A percentile compares a stretch with the other conserved stretches of the same genome.
Conservation (phyloP, 2,888 invertebrate species). For the Ethmia dodecea region DNA sequence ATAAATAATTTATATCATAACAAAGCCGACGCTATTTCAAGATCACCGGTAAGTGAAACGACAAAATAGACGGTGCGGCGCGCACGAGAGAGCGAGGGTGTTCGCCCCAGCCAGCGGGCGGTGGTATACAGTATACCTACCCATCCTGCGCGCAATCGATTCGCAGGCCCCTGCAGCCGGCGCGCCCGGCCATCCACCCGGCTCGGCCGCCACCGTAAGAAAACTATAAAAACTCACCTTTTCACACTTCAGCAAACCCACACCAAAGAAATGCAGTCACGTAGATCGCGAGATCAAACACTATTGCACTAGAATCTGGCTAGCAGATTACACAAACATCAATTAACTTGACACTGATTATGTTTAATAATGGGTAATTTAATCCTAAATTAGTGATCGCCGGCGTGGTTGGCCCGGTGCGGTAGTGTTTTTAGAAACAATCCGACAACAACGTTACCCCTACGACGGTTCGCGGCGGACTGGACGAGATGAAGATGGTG, state of each 20-base stretch:
- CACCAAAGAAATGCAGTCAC: slow-evolving; percentile 62
- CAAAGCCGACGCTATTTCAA: slow-evolving; percentile 37
- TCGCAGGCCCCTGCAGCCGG: slow-evolving; percentile 49
- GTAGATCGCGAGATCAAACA: slow-evolving; percentile 65
- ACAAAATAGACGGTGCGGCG: slow-evolving; percentile 33
- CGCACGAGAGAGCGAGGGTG: slow-evolving; percentile 53
- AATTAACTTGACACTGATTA: slow-evolving; percentile 55
- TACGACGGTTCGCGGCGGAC: slow-evolving; percentile 67
- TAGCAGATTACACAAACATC: slow-evolving; percentile 49
- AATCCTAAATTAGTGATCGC: slow-evolving; percentile 31
- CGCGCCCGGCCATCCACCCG: slow-evolving; percentile 38
- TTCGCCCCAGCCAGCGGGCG: slow-evolving; percentile 30
- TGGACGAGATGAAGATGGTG: slow-evolving; percentile 63
- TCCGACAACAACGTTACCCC: slow-evolving; percentile 40
- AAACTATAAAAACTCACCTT: slow-evolving; percentile 64
- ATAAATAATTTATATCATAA: slow-evolving; percentile 48
- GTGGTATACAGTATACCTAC: slow-evolving; percentile 12
- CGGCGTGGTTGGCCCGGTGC: slow-evolving; percentile 45
- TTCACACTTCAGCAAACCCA: slow-evolving; percentile 62
- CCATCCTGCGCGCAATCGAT: slow-evolving; percentile 59
- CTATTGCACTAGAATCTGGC: slow-evolving; percentile 53
- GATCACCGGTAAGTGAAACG: slow-evolving; percentile 45
- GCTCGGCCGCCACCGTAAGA: slow-evolving; percentile 14
- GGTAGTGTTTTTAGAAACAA: slow-evolving; percentile 30
- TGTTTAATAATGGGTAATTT: slow-evolving; percentile 27